These are phyloP conservation scores for Masticophis lateralis DNA, from an alignment of 2,797 vertebrate species.

Conservation along the genomic window DNA sequence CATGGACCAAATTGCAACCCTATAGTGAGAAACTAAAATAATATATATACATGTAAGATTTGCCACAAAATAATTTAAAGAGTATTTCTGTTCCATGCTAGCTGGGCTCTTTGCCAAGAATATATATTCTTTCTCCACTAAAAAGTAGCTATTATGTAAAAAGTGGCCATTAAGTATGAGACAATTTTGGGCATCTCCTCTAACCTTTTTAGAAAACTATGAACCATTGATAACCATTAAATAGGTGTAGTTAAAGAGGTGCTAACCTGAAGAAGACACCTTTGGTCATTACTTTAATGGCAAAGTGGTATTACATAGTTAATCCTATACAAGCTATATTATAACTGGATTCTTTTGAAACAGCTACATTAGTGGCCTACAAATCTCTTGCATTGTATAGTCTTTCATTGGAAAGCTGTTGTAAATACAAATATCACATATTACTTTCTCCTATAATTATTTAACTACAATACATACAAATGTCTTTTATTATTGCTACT, in stretches of 20 bases:
- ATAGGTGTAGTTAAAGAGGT: neutral
- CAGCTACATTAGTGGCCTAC: slow-evolving; percentile 54
- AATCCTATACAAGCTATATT: slow-evolving; percentile 51
- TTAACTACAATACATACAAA: slow-evolving; percentile 45
- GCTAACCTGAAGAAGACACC: no score
- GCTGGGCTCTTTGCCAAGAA: neutral
- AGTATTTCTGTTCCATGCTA: neutral
- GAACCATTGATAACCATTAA: neutral
- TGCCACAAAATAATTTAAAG: neutral
- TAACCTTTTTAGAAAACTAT: neutral
- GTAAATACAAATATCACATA: slow-evolving; percentile 58
- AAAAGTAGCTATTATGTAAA: neutral
- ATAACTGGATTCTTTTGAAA: slow-evolving; percentile 41
- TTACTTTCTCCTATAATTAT: slow-evolving; percentile 63
- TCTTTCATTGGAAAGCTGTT: slow-evolving; percentile 68
- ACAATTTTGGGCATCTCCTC: neutral
- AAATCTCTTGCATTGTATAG: slow-evolving; percentile 60
- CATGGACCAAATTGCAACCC: neutral
- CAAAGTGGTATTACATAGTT: neutral
- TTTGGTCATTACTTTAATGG: slow-evolving; percentile 45
- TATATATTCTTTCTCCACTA: neutral
- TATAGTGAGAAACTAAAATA: neutral
- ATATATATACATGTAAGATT: neutral
- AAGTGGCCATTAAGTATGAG: neutral
- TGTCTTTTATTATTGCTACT: slow-evolving; percentile 57